Evolutionary conservation across 2,113 vertebrate species (phyloP).

Genomic region (Tonatia bakeri): DNA sequence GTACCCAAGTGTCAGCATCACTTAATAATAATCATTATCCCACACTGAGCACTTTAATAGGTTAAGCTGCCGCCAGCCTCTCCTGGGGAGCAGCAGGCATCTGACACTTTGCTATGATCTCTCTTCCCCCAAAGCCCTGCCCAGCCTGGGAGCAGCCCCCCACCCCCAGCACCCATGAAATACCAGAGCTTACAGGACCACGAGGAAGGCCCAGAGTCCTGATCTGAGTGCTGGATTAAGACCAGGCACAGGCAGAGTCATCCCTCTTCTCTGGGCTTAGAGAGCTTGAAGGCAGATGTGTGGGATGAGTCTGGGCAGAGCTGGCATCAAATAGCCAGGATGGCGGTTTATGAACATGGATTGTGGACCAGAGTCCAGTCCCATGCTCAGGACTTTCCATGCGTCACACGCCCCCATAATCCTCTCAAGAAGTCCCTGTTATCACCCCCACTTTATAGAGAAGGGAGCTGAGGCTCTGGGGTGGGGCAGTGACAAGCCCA

Average conservation of each 20-base stretch:
- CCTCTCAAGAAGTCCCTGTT: background rate
- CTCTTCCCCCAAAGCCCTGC: background rate
- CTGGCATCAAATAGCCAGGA: background rate
- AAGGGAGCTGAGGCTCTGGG: background rate
- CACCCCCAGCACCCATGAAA: background rate
- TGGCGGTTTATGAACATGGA: background rate
- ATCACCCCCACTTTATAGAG: background rate
- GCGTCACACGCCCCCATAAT: rapidly evolving
- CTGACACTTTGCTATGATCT: background rate
- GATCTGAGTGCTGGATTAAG: background rate
- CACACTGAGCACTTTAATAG: background rate
- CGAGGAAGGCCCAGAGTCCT: background rate
- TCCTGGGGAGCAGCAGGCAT: background rate
- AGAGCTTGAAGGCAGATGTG: background rate
- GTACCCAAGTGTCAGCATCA: background rate
- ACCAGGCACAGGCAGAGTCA: background rate
- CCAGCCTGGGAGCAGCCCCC: background rate
- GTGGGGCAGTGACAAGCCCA: background rate
- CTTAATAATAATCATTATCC: background rate
- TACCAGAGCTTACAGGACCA: background rate
- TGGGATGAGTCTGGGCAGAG: background rate
- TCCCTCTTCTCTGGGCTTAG: background rate
- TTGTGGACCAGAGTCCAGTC: background rate
- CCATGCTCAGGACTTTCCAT: background rate
- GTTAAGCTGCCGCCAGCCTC: background rate